phyloP scores from a whole-genome alignment of 2,888 invertebrate genomes.

The Papilio gigon region DNA sequence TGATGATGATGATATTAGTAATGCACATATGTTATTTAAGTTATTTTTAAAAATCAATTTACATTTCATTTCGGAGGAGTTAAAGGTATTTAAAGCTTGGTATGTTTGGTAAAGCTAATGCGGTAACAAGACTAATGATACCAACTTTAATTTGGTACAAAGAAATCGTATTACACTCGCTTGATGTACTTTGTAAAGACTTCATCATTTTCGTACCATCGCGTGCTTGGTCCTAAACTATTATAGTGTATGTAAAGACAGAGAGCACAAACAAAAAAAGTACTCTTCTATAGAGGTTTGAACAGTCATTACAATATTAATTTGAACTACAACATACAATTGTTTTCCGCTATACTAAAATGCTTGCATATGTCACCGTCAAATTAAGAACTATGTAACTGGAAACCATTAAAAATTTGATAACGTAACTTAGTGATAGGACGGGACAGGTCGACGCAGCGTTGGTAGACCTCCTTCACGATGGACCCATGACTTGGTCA shows the following conservation, averaged over 20 bases:
- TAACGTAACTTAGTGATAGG: no score
- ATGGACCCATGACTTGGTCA: no score
- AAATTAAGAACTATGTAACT: neutral
- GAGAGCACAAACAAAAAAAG: neutral
- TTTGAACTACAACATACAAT: neutral
- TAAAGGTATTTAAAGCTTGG: conserved; percentile 41
- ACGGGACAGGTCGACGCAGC: no score
- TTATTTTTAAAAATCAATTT: neutral
- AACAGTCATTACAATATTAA: no score
- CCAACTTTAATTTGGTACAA: conserved; percentile 48
- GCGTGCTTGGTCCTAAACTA: conserved; percentile 60
- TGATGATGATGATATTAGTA: neutral
- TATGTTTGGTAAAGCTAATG: conserved; percentile 35
- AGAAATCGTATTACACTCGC: conserved; percentile 47
- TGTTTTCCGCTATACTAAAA: no score
- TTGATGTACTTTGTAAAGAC: conserved; percentile 40
- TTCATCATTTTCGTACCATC: conserved; percentile 70
- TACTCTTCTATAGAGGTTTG: neutral
- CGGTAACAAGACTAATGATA: conserved; percentile 47
- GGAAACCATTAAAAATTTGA: no score
- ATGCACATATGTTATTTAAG: neutral
- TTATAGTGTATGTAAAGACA: conserved; percentile 32
- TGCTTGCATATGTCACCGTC: neutral
- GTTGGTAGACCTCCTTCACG: no score
- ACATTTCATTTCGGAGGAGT: conserved; percentile 44